These are phyloP conservation scores for Indicator indicator DNA, from an alignment of 2,113 vertebrate species.

Conservation along the genomic window DNA sequence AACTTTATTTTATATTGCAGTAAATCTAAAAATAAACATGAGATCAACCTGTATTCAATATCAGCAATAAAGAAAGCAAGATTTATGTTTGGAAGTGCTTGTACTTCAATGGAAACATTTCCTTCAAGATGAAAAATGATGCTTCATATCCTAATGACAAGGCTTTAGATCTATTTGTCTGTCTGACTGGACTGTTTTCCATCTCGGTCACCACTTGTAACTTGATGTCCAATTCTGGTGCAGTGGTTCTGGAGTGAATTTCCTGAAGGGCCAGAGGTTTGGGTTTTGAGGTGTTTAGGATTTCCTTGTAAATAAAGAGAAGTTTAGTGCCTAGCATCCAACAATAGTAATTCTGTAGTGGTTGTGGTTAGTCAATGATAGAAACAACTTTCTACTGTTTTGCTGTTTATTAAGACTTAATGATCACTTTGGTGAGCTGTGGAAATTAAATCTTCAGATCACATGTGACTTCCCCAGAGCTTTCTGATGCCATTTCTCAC, in stretches of 20 bases:
- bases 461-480: not conserved
- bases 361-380: not conserved
- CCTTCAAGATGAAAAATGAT: not conserved
- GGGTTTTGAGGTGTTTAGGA: not conserved
- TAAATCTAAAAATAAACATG: not conserved
- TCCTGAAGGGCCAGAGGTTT: not conserved
- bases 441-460: not conserved
- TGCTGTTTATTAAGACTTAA: not conserved
- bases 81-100: not conserved
- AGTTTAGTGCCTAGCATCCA: not conserved
- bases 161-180: not conserved
- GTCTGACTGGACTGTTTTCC: not conserved
- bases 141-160: not conserved
- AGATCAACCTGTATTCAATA: not conserved
- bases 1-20: not conserved
- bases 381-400: not conserved
- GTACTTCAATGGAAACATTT: not conserved
- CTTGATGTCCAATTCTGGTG: not conserved
- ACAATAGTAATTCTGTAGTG: not conserved
- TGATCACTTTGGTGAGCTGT: not conserved
- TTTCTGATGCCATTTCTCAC: not conserved
- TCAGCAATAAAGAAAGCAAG: not conserved
- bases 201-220: not conserved
- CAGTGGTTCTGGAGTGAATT: not conserved
- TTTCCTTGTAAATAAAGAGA: not conserved